Evolutionary conservation across 2,113 vertebrate species (phyloP).

Genomic region (Origma solitaria): DNA sequence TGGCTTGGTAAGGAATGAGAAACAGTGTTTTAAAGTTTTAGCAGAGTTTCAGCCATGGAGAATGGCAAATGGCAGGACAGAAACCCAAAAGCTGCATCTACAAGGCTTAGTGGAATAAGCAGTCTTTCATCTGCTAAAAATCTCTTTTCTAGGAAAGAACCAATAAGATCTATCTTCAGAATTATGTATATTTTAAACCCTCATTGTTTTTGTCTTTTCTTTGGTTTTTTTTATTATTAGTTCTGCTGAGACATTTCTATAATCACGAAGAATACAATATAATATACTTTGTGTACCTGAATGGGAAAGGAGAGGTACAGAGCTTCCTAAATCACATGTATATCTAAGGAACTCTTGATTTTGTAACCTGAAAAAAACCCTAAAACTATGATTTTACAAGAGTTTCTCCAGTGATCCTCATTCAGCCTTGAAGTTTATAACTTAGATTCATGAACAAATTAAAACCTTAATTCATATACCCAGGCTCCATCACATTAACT

Average conservation of each 20-base stretch:
- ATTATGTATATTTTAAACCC: not conserved
- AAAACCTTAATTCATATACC: not conserved
- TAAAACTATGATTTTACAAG: not conserved
- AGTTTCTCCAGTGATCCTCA: not conserved
- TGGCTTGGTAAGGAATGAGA: not conserved
- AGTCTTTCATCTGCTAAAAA: not conserved
- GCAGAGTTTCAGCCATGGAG: not conserved
- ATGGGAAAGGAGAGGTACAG: not conserved
- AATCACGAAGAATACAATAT: not conserved
- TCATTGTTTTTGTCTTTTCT: not conserved
- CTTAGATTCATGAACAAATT: not conserved
- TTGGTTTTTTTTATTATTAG: not conserved
- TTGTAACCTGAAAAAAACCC: not conserved
- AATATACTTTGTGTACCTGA: not conserved
- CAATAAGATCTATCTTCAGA: not conserved
- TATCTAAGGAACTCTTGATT: not conserved
- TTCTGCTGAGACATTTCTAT: not conserved
- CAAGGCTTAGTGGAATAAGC: not conserved
- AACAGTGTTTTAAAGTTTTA: not conserved
- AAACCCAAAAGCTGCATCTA: not conserved
- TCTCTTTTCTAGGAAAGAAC: not conserved
- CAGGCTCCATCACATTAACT: not conserved
- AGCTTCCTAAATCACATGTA: not conserved
- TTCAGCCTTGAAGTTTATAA: not conserved
- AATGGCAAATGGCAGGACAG: not conserved